Evolutionary conservation across 2,113 vertebrate species (phyloP).

Genomic region (Sebastes fasciatus): DNA sequence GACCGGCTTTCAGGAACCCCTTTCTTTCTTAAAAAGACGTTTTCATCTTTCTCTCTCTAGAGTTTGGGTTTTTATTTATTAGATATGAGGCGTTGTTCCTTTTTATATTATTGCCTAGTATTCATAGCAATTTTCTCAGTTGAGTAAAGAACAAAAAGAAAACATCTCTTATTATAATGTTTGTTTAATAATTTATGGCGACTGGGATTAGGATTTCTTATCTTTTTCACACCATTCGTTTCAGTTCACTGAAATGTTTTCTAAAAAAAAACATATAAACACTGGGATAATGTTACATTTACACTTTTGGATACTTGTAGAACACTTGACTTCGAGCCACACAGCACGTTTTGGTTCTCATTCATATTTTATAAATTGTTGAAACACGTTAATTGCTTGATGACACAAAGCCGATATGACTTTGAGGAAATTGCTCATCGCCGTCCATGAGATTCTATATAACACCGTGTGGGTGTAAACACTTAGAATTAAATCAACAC

Average conservation of each 20-base stretch:
- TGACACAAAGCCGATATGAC: slow-evolving; percentile 4
- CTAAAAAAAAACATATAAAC: background rate
- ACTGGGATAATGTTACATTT: background rate
- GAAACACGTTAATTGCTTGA: slow-evolving; percentile 1
- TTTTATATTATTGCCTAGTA: background rate
- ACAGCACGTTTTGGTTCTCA: background rate
- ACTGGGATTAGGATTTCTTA: background rate
- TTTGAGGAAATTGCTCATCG: background rate
- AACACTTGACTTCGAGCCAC: background rate
- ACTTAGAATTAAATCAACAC: slow-evolving; percentile 34
- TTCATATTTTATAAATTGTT: background rate
- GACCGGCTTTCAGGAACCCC: slow-evolving; percentile 9
- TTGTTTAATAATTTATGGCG: slow-evolving; percentile 1
- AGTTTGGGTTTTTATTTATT: slow-evolving; percentile 19
- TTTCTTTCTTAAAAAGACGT: background rate
- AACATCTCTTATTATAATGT: background rate
- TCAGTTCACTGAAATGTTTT: background rate
- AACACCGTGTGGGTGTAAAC: slow-evolving; percentile 8
- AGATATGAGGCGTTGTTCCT: background rate
- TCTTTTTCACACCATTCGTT: background rate
- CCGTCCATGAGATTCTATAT: background rate
- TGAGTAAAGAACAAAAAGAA: background rate
- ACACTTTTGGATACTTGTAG: background rate
- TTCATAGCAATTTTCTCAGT: background rate
- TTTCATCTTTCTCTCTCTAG: background rate